Percentiles rank a stretch among this genome's conserved stretches.
These are phyloP conservation scores for Denticeps clupeoides DNA, from an alignment of 2,797 vertebrate species.

Conservation along the genomic window DNA sequence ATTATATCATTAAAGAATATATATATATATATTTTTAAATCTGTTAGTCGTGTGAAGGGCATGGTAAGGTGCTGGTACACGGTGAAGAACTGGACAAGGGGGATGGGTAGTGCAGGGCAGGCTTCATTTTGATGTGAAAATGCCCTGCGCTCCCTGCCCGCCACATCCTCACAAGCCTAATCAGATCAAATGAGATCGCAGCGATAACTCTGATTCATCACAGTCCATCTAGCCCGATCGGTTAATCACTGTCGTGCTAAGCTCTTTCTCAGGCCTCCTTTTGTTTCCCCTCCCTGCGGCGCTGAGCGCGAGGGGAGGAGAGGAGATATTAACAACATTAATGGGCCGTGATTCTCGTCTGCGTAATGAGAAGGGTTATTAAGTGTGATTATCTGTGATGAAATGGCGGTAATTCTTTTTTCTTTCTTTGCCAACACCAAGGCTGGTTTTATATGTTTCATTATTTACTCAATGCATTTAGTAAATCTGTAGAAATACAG, in stretches of 20 bases:
- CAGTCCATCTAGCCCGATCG: slow-evolving; percentile 53
- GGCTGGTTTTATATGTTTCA: no score
- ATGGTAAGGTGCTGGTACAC: no score
- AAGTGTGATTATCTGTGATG: slow-evolving; percentile 60
- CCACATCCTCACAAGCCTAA: slow-evolving; percentile 58
- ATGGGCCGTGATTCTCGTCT: slow-evolving; percentile 54
- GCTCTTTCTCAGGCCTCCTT: slow-evolving; percentile 24
- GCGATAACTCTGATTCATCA: slow-evolving; percentile 60
- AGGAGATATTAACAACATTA: slow-evolving; percentile 63
- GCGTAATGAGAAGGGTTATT: slow-evolving; percentile 55
- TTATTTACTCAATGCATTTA: no score
- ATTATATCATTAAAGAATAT: no score
- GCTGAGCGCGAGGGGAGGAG: slow-evolving; percentile 23
- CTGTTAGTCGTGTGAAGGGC: no score
- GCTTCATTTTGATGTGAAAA: slow-evolving; percentile 29
- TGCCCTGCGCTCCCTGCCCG: slow-evolving; percentile 38
- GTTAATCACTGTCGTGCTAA: slow-evolving; percentile 54
- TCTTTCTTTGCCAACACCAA: no score
- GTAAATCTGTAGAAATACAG: no score
- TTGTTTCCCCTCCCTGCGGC: slow-evolving; percentile 48
- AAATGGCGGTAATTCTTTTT: slow-evolving; percentile 49
- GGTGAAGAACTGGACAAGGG: no score
- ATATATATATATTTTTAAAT: no score
- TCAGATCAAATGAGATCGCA: slow-evolving; percentile 61
- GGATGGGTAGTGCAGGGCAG: no score